Base-by-base conservation (phyloP, 1,140 invertebrate genomes). In the Trissolcus basalis region DNA sequence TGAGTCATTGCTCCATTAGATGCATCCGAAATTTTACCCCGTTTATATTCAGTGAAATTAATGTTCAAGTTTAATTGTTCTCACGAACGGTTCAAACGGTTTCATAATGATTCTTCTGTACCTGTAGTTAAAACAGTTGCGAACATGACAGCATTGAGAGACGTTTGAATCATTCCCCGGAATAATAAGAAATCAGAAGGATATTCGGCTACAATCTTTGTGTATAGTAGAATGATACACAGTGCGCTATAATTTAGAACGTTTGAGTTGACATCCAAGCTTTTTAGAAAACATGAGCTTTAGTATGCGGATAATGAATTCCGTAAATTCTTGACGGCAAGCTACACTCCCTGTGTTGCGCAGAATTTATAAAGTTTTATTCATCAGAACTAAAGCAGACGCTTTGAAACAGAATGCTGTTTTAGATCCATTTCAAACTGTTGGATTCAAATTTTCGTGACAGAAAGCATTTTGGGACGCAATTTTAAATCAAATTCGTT, bases 221-320 rank as follows among this genome's bases (percentile, higher is more conserved):
- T 3, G 19, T 27, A 6, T 6, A 27, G 19, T 6, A 6, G 6
- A 27, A 27, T 27, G 6, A 27, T 27, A 27, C 19, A 27, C 19
- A 3, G 19, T 6, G 6, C 19, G 19, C 19, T 27, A 27, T 74
- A 67, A 74, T 67, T 74, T 56, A 74, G 67, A 74, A 56, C 54
- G 71, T 63, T 74, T 63, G 71, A 68, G 63, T 74, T 67, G 63
- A 74, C 71, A 67, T 39, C 19, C 19, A 27, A 60, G 7, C 39
- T 56, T 61, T 68, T 61, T 13, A 67, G 61, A 61, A 67, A 73
- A 61, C 51, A 67, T 50, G 61, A 67, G 51, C 55, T 60, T 45
- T 32, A 49, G 61, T 16, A 67, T 61, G 70, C 55, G 12, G 45
- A 65, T 60, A 73, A 73, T 73, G 56, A 67, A 67, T 73, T 73